Conservation (phyloP, 64 coral and sea anemone genomes). For the Stichodactyla helianthus region DNA sequence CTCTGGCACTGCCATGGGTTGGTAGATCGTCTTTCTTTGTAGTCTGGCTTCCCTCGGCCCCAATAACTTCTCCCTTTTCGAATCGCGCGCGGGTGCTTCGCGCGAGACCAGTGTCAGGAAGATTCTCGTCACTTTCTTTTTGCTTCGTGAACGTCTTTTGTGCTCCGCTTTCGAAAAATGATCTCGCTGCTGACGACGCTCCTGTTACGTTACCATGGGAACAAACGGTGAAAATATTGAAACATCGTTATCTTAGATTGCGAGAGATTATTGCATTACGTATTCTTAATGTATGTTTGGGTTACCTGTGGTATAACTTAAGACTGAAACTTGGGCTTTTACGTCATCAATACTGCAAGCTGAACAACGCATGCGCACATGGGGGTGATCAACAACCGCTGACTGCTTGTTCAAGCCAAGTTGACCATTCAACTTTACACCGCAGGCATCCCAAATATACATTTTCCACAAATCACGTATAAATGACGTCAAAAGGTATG, state of each 20-base stretch:
- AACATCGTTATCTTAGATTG: not conserved
- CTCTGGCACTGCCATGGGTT: not conserved
- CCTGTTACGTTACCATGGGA: not conserved
- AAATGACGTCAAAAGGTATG: not conserved
- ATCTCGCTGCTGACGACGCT: slow-evolving; percentile 5
- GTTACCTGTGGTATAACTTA: not conserved
- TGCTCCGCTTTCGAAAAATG: not conserved
- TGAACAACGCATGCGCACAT: too few relatives aligned
- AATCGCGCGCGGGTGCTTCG: slow-evolving; percentile 33
- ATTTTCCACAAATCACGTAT: not conserved
- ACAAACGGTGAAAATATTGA: not conserved
- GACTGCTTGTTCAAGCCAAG: too few relatives aligned
- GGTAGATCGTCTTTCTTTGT: not conserved
- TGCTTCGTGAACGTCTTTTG: not conserved
- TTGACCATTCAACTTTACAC: not conserved
- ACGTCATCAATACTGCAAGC: too few relatives aligned
- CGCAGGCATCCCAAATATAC: not conserved
- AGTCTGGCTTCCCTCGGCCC: slow-evolving; percentile 12
- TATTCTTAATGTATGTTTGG: not conserved
- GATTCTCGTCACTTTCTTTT: slow-evolving; percentile 33
- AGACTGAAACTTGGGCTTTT: too few relatives aligned
- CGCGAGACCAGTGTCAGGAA: slow-evolving; percentile 32
- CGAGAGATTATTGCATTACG: not conserved
- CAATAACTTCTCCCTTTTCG: slow-evolving; percentile 34
- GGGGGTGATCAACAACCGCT: too few relatives aligned